phyloP scores from a whole-genome alignment of 2,888 invertebrate species.

The Poecilus cupreus region DNA sequence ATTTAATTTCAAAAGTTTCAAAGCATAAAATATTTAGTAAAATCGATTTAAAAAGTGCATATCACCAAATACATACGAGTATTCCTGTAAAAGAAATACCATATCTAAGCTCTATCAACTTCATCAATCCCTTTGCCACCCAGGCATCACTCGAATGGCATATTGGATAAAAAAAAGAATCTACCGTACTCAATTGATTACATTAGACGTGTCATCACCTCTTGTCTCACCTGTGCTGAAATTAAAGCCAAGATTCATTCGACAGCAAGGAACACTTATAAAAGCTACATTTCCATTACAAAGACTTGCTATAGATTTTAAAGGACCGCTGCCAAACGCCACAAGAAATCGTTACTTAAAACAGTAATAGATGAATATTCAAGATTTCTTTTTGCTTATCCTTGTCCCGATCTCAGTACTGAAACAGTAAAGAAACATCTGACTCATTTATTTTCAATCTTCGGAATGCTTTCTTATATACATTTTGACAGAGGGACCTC shows the following conservation, averaged over 20 bases:
- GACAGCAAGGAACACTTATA: slow-evolving; percentile 51
- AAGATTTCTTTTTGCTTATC: slow-evolving; percentile 59
- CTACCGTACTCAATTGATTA: slow-evolving; percentile 59
- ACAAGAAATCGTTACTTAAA: slow-evolving; percentile 59
- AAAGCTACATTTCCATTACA: slow-evolving; percentile 62
- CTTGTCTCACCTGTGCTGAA: slow-evolving; percentile 60
- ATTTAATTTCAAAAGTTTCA: neutral
- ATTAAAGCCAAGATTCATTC: slow-evolving; percentile 60
- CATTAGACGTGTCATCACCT: slow-evolving; percentile 50
- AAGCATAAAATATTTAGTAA: neutral
- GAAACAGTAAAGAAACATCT: slow-evolving; percentile 60
- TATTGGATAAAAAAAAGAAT: slow-evolving; percentile 61
- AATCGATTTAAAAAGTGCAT: neutral
- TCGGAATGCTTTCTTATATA: slow-evolving; percentile 61
- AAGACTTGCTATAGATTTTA: slow-evolving; percentile 61
- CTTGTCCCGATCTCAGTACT: slow-evolving; percentile 59
- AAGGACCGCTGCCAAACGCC: slow-evolving; percentile 57
- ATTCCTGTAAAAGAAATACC: too few species aligned
- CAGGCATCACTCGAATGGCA: slow-evolving; percentile 49
- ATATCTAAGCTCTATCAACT: too few species aligned
- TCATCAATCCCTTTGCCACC: neutral
- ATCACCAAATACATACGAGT: neutral
- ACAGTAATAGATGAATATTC: slow-evolving; percentile 62
- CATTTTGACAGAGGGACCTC: slow-evolving; percentile 61
- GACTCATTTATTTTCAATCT: slow-evolving; percentile 60